These are phyloP conservation scores for Oryctes rhinoceros DNA, from an alignment of 1,140 invertebrate genomes.

Conservation along the genomic window DNA sequence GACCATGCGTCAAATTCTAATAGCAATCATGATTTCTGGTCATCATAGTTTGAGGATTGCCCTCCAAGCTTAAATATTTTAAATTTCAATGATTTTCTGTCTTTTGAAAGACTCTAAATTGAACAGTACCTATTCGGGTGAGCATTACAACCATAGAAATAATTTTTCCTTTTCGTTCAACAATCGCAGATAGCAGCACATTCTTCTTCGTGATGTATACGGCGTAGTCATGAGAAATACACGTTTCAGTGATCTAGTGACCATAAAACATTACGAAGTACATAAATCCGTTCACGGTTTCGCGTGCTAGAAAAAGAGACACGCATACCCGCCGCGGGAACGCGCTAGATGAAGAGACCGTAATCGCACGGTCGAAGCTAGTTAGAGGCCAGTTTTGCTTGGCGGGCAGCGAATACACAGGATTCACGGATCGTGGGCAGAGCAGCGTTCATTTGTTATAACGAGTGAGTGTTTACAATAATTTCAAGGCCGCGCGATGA, in stretches of 20 bases:
- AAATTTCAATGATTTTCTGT: too few relatives aligned
- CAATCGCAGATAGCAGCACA: slow-evolving; percentile 9
- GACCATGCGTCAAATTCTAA: too few relatives aligned
- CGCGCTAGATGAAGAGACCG: not conserved
- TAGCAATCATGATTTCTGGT: too few relatives aligned
- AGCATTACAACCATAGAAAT: too few relatives aligned
- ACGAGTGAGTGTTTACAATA: slow-evolving; percentile 46
- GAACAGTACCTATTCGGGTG: too few relatives aligned
- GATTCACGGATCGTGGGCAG: slow-evolving; percentile 51
- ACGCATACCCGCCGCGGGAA: not conserved
- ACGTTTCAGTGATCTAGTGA: slow-evolving; percentile 37
- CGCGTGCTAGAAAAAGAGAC: not conserved
- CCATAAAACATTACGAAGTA: slow-evolving; percentile 20
- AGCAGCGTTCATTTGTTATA: slow-evolving; percentile 48
- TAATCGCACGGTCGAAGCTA: not conserved
- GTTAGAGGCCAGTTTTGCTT: slow-evolving; percentile 30
- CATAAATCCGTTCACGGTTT: slow-evolving; percentile 20
- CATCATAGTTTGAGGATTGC: too few relatives aligned
- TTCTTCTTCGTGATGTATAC: slow-evolving; percentile 7
- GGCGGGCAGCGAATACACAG: slow-evolving; percentile 40
- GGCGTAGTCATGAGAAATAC: slow-evolving; percentile 20
- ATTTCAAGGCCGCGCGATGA: slow-evolving; percentile 49
- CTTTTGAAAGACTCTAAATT: too few relatives aligned
- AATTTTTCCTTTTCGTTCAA: not conserved
- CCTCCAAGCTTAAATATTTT: too few relatives aligned